Evolutionary conservation across 2,888 invertebrate genomes (phyloP), one percentile per base, ranked within the genome.

Genomic region (Nineta flava): DNA sequence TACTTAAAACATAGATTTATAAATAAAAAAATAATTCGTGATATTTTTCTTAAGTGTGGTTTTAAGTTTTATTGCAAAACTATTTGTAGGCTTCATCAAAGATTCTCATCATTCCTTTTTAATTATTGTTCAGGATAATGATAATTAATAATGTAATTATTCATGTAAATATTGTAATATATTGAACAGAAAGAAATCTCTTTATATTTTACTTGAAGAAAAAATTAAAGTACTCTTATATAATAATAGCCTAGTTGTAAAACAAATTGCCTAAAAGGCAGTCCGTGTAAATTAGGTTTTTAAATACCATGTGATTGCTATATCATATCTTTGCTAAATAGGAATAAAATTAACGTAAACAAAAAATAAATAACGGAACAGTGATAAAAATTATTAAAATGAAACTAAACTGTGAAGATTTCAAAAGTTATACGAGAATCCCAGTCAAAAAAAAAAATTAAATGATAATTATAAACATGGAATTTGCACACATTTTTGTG

Each of bases 11-110:
- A 13, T 38, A 38, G 38, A 13, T 38, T 38, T 15, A 38, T 38
- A 10, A 13, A 13, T 38, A 38, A 15, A 6, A 9, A 38, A 13
- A 13, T 19, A 21, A 21, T 43, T 43, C 43, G 43, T 43, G 43
- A 43, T 43, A 43, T 43, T 43, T 43, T 43, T 15, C 38, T 38
- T 38, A 38, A 38, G n/a, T 38, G 38, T 38, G 38, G n/a, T 38
- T 38, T 38, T 38, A 15, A 38, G n/a, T 38, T 13, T 38, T 38
- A 38, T 15, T 38, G 38, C 38, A 13, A 38, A n/a, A 38, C n/a
- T 38, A n/a, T 26, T 38, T 38, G 38, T 38, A 38, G 38, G 38
- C 38, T 38, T 38, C 38, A 38, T 38, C 38, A 38, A 38, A 38
- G 38, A 38, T 38, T 38, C 38, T 38, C 15, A 38, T 38, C 38